A percentile compares a stretch with the other conserved stretches of the same genome.
These are phyloP conservation scores for Odontomyia ornata DNA, from an alignment of 2,888 invertebrate genomes.

Conservation along the genomic window DNA sequence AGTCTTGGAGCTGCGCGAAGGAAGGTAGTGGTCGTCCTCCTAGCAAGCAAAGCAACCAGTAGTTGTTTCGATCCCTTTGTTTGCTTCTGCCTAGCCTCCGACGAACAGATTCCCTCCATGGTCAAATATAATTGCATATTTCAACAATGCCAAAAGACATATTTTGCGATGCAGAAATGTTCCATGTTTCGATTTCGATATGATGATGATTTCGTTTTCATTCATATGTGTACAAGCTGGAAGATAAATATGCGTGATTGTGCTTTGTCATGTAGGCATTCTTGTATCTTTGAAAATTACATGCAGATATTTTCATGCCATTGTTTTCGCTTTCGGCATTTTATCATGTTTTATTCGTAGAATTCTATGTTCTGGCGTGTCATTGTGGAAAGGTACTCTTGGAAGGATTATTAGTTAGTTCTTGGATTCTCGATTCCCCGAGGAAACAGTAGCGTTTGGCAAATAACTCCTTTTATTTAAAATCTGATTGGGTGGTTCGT, in stretches of 20 bases:
- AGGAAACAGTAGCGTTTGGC: background rate
- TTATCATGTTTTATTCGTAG: background rate
- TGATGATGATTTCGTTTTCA: conserved; percentile 40
- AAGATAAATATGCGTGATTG: background rate
- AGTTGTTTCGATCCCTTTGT: conserved; percentile 24
- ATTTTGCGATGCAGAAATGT: conserved; percentile 39
- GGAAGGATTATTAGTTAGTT: background rate
- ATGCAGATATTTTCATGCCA: conserved; percentile 19
- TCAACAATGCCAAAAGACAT: conserved; percentile 43
- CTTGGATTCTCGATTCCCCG: background rate
- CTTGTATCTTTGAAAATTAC: conserved; percentile 3
- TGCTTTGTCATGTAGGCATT: background rate
- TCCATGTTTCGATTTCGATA: conserved; percentile 40
- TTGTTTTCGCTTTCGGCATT: conserved; percentile 42
- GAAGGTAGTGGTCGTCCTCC: background rate
- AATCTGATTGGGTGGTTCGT: background rate
- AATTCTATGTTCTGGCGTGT: conserved; percentile 4
- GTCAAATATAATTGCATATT: conserved; percentile 42
- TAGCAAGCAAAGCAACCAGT: background rate
- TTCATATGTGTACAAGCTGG: conserved; percentile 3
- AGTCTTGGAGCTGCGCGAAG: conserved; percentile 1
- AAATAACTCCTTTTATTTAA: background rate
- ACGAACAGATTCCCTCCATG: conserved; percentile 27
- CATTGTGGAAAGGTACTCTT: background rate
- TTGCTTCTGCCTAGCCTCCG: conserved; percentile 12